Evolutionary conservation across 2,113 vertebrate species (phyloP), one percentile per base, ranked within the genome.

Genomic region (Pseudolaguvia tuberculata): DNA sequence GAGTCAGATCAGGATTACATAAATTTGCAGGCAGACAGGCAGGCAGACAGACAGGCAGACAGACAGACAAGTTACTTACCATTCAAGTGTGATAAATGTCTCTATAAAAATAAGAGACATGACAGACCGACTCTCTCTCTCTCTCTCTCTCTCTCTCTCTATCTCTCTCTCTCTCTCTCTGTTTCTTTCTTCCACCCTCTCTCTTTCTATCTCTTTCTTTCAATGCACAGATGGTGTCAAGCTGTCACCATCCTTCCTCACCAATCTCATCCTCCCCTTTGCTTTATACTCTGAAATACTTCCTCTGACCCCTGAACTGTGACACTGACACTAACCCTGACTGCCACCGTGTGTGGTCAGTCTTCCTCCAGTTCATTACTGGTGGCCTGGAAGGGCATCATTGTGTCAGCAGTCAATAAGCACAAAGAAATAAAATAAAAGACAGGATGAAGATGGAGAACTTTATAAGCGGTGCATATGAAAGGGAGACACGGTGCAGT

Each of bases 301-400:
- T 85, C 86, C 85, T 83, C 80, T 84, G 83, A 79, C 78, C 80
- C 70, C 75, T 87, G 86, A 78, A 79, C 81, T 83, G 65, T 86
- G 86, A 84, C 84, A 79, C 70, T 81, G 84, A 84, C 84, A 80
- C 85, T 67, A 53, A 83, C 77, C 66, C 66, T 72, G 83, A 79
- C 80, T n/a, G 66, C 77, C 65, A 78, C 73, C 68, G 39, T 78
- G 78, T 82, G 57, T 61, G 35, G 29, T 35, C 29, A 50, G 78
- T 71, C 61, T 74, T 68, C 55, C 53, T n/a, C 63, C 2, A 3
- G 75, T 70, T 67, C 72, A 70, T 75, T 67, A 10, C n/a, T 42
- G 25, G 50, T 48, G 47, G 20, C 39, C 20, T 20, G 57, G 18
- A 27, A 61, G 21, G 35, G 48, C 48, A 18, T 79, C 4, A 74